Base-by-base conservation (phyloP, 2,888 invertebrate species). In the Catonia carolina region DNA sequence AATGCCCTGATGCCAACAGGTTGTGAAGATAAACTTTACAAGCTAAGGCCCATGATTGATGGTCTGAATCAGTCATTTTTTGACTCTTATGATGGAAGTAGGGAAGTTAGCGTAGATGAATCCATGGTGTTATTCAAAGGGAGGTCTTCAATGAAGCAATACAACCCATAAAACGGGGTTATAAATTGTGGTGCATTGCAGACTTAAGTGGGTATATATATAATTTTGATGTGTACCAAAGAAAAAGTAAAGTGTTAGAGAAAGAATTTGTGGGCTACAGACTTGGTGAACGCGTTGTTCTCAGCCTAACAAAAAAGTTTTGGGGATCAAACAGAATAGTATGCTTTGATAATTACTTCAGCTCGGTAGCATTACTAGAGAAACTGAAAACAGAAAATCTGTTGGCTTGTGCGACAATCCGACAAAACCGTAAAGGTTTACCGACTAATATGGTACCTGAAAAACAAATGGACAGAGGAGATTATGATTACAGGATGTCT, bases 401-500 rank as follows among this genome's bases (percentile, higher is more conserved):
- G 12, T 36, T 53, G 10, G 53, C 60, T 27, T 57, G 57, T 54
- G 60, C 53, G 3, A 60, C 57, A 7, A 60, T 60, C 33, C 20
- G 53, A 20, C 35, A 52, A 53, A 53, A 57, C 20, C 37, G 54
- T 15, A 57, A 50, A 53, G 49, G 51, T 27, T 14, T 60, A n/a
- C 56, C 57, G 7, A 45, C 51, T 2, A 42, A 42, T 8, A 41
- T 41, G 41, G 4, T 15, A 8, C 2, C 1, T 2, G 47, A 47
- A 4, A 47, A 47, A 48, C 3, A 48, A 2, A 6, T 48, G 3
- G 5, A 48, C 22, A 5, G 62, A 22, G 65, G 62, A 17, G 60
- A 65, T 22, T 58, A 39, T 15, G 60, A 64, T 42, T 52, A 45
- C 15, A 50, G 60, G 8, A 18, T 60, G 15, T 57, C 62, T 1